Evolutionary conservation across 2,113 vertebrate species (phyloP), one percentile per base, ranked within the genome.

Genomic region (Sitta europaea): DNA sequence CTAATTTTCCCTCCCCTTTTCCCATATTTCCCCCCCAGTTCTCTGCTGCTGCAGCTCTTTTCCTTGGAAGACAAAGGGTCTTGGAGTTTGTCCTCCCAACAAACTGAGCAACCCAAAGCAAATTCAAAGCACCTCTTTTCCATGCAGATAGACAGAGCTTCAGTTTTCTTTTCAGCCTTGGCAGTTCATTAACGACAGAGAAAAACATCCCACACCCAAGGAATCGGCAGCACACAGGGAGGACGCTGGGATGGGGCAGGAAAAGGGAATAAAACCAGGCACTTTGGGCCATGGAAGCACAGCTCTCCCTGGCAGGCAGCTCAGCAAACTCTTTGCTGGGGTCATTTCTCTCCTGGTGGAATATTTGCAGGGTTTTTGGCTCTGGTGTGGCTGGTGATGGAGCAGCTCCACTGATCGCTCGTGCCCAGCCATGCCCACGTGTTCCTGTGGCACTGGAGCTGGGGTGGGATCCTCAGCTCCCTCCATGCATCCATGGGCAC

Each of bases 111-210:
- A 51, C 58, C 51, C 28, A 22, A 4, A 2, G 57, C 50, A 33
- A 86, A 59, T 80, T 58, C 75, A 66, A 92, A 87, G 29, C 25
- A 91, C 47, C 55, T 90, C 27, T 83, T 67, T 71, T 58, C 77
- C 42, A 59, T 53, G 72, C 67, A 90, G 85, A 77, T 43, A n/a
- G 42, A 31, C 12, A 59, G 5, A 0, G 33, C 24, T 70, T 25
- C 58, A 8, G 11, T 38, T 93, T 74, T 43, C 19, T 53, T 65
- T 33, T 7, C 14, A 29, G 29, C n/a, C 54, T 84, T 94, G 89
- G 70, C 77, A 96, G 68, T 78, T 89, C 77, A 87, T 92, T 89
- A 89, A 55, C 50, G 87, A 78, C 76, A 45, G 70, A 80, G 89
- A 14, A 68, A 83, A 91, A 74, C 43, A 85, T 58, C 77, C 38